Evolutionary conservation across 2,797 vertebrate species (phyloP).

Genomic region (Momotus momota): DNA sequence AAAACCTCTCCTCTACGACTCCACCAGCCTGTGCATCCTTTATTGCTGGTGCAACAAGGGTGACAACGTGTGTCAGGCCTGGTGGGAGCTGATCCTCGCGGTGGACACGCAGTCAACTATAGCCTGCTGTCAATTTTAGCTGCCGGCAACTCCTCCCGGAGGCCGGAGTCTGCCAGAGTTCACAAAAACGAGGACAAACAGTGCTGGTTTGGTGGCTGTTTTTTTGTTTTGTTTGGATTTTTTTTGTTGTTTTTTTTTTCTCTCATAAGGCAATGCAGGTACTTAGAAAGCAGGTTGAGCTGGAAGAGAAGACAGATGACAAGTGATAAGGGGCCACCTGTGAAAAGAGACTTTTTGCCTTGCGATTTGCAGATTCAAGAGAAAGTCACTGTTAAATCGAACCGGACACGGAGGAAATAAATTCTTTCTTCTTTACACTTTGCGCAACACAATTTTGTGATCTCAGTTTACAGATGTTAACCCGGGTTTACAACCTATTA

Average conservation of each 20-base stretch:
- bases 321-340: not conserved
- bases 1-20: not conserved
- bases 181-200: not conserved
- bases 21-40: not conserved
- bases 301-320: not conserved
- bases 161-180: not conserved
- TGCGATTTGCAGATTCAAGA: not conserved
- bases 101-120: not conserved
- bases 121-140: slow-evolving; percentile 35
- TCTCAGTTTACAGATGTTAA: not conserved
- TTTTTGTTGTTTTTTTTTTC: not conserved
- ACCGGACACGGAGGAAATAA: not conserved
- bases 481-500: not conserved
- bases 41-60: not conserved
- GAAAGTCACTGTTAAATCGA: not conserved
- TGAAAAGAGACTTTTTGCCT: not conserved
- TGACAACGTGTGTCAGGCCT: not conserved
- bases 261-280: not conserved
- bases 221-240: no score
- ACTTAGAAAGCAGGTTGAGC: not conserved
- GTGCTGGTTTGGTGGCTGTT: not conserved
- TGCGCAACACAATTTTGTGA: not conserved
- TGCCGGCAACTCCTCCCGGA: not conserved
- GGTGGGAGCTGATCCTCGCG: not conserved
- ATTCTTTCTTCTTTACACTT: not conserved